Evolutionary conservation across 2,888 invertebrate genomes (phyloP), one percentile per base, ranked within the genome.

Genomic region (Fragum sueziense): DNA sequence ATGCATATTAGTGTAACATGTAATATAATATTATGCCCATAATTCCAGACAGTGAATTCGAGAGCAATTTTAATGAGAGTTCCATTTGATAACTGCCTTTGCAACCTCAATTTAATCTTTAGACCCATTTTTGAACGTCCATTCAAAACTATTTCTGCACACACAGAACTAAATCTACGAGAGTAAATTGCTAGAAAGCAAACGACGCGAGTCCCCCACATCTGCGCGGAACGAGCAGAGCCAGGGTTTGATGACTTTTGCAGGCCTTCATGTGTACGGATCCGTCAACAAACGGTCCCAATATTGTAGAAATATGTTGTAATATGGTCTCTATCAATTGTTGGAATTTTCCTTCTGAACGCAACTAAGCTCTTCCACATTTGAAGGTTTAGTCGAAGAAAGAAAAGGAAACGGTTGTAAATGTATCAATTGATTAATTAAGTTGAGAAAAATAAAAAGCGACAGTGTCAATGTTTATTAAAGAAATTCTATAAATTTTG

Each of bases 171-270:
- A 65, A 65, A 65, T 65, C 34, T 29, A 34, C 57, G 27, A 52
- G 67, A 70, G 70, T 75, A 75, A 79, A 79, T 75, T 67, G 69
- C 65, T 37, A 41, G 71, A 61, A 29, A 41, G 25, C 65, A 70
- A 80, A 76, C 80, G 76, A 80, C 65, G 73, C 80, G 52, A 41
- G 72, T 29, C 76, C n/a, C n/a, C n/a, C 57, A 73, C 80, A 80
- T 76, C 74, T 80, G 80, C 70, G 80, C 73, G 72, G 70, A 76
- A 80, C 80, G 69, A 33, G 27, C 33, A 7, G 41, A 22, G 22
- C 52, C 67, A 37, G 27, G 20, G 72, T 34, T 22, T 80, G 80
- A 80, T 80, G 70, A 29, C 22, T 67, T 74, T 74, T 17, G n/a
- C 80, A 80, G 76, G 22, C 25, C 6, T n/a, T 80, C 80, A 80